Base-by-base conservation (phyloP, 2,113 vertebrate genomes). In the Myiopsitta monachus region DNA sequence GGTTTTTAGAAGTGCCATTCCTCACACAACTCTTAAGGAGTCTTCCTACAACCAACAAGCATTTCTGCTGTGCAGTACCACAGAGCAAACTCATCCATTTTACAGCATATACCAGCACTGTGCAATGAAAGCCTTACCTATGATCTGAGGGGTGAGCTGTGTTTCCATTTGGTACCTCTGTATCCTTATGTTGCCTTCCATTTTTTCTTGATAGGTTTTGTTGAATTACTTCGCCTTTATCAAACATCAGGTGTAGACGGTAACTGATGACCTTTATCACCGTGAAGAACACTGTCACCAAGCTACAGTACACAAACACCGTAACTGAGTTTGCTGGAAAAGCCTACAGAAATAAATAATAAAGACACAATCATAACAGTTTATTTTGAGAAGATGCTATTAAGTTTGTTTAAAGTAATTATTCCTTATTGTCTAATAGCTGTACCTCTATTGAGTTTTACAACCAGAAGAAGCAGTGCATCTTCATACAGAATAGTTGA, bases 171-270 rank as follows among this genome's bases (percentile, higher is more conserved):
- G 96, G 96, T 47, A 96, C 94, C 55, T 98, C 98, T 92, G 97
- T 97, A 80, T 98, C 98, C 83, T 97, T 96, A 57, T 87, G 97
- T 57, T 94, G 88, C 21, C 97, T 98, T 96, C 97, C 98, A 86
- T 98, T 97, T 92, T 98, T 98, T 62, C 96, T 96, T 33, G 98
- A 95, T 88, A 98, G 97, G 81, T 94, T 98, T 11, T 97, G 98
- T 83, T 98, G 98, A 92, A 98, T 97, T 43, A 98, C 97, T 96
- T 99, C 98, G 0, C 98, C 99, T 94, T 98, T 98, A 62, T 99
- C 99, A 44, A 99, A 99, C 99, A 99, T 99, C 87, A 99, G 95
- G 92, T 99, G 99, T 36, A 99, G 98, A 64, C 99, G 98, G 67
- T 99, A 99, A 97, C 99, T 99, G 96, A 99, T 94, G 88, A 99